Percentiles rank a stretch among this genome's conserved stretches.
These are phyloP conservation scores for Neostethus bicornis DNA, from an alignment of 2,797 vertebrate genomes.

Conservation along the genomic window DNA sequence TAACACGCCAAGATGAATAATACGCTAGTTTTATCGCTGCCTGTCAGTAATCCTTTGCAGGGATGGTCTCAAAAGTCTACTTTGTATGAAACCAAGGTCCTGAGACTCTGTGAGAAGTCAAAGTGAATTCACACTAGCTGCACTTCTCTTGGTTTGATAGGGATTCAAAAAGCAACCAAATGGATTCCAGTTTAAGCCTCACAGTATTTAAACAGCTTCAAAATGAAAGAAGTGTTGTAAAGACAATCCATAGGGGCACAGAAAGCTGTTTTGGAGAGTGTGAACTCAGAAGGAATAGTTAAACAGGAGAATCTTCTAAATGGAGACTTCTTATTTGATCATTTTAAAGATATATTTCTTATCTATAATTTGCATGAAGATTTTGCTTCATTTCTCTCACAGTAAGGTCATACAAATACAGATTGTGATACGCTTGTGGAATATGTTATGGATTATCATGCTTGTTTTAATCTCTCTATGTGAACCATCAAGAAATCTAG, in stretches of 20 bases:
- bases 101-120: conserved; percentile 15
- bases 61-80: conserved; percentile 5
- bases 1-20: conserved; percentile 24
- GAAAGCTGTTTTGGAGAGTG: conserved; percentile 8
- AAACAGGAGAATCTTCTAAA: conserved; percentile 21
- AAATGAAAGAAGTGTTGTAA: conserved; percentile 6
- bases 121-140: conserved; percentile 8
- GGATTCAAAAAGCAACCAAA: conserved; percentile 16
- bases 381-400: conserved; percentile 20
- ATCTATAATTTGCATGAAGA: conserved; percentile 39
- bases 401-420: conserved; percentile 24
- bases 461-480: conserved; percentile 38
- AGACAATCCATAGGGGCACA: neutral
- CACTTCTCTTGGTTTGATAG: neutral
- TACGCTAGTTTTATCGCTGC: conserved; percentile 50
- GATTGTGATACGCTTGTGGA: conserved; percentile 14
- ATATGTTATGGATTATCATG: conserved; percentile 32
- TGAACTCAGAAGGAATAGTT: too few species aligned
- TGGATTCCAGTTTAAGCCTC: conserved; percentile 6
- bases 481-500: conserved; percentile 19
- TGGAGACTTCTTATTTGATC: conserved; percentile 23
- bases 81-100: conserved; percentile 36
- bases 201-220: conserved; percentile 9
- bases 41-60: conserved; percentile 49
- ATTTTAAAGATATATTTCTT: conserved; percentile 46